These are phyloP conservation scores for Dreissena polymorpha DNA, from an alignment of 1,140 invertebrate species.

Conservation along the genomic window DNA sequence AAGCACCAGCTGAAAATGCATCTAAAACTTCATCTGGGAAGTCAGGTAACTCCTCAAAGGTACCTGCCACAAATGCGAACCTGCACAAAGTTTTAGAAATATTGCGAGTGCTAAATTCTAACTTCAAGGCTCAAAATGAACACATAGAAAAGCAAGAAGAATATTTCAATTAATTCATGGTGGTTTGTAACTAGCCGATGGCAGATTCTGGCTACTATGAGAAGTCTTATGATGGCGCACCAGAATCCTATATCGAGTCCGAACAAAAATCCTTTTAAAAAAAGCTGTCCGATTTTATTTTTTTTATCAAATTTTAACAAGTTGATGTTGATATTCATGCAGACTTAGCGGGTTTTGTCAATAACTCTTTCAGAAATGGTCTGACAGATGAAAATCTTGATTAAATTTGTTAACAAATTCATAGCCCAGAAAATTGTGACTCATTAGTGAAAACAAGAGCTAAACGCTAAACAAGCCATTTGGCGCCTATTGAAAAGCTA, in stretches of 20 bases:
- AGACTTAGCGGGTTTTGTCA: slow-evolving; percentile 31
- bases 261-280: slow-evolving; percentile 9
- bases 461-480: slow-evolving; percentile 34
- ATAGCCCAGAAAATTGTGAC: no score
- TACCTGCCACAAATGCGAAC: not conserved
- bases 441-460: slow-evolving; percentile 23
- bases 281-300: not conserved
- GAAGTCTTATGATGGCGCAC: no score
- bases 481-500: slow-evolving; percentile 19
- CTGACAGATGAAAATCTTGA: slow-evolving; percentile 23
- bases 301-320: not conserved
- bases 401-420: slow-evolving; percentile 14
- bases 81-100: not conserved
- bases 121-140: not conserved
- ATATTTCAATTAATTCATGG: not conserved
- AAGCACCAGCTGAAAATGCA: not conserved
- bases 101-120: not conserved
- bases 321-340: slow-evolving; percentile 12
- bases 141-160: not conserved
- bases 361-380: slow-evolving; percentile 30
- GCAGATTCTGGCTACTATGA: not conserved
- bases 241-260: no score
- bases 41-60: not conserved
- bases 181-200: no score
- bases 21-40: not conserved